phyloP scores from a whole-genome alignment of 2,888 invertebrate species.

The Rugalucina vietnamica region DNA sequence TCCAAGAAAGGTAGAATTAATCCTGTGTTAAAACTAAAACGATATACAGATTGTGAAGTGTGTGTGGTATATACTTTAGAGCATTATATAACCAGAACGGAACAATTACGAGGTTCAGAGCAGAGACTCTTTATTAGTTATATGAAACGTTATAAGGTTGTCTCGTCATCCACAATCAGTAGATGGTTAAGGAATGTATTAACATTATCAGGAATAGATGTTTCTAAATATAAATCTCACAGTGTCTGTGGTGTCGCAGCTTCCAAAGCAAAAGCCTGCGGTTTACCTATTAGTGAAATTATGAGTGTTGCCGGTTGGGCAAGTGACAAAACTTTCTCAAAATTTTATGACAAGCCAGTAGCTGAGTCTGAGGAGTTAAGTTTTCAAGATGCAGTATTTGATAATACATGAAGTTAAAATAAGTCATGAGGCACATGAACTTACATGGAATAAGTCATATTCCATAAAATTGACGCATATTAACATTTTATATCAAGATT shows the following conservation, averaged over 20 bases:
- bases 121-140: conserved; percentile 28
- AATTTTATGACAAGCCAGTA: neutral
- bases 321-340: conserved; percentile 1
- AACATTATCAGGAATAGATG: conserved; percentile 21
- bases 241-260: conserved; percentile 16
- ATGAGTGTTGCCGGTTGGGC: conserved; percentile 33
- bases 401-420: no score
- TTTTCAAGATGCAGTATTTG: no score
- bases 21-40: neutral
- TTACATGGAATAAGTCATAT: no score
- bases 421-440: no score
- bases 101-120: neutral
- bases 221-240: conserved; percentile 23
- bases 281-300: conserved; percentile 13
- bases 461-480: no score
- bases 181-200: conserved; percentile 36
- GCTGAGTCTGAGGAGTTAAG: no score
- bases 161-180: conserved; percentile 24
- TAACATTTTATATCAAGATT: no score
- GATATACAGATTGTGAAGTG: neutral
- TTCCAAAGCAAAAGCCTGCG: neutral
- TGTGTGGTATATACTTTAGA: neutral
- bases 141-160: conserved; percentile 17
- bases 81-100: conserved; percentile 27
- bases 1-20: neutral